phyloP scores from a whole-genome alignment of 2,797 vertebrate species.

The Bovichtus variegatus region DNA sequence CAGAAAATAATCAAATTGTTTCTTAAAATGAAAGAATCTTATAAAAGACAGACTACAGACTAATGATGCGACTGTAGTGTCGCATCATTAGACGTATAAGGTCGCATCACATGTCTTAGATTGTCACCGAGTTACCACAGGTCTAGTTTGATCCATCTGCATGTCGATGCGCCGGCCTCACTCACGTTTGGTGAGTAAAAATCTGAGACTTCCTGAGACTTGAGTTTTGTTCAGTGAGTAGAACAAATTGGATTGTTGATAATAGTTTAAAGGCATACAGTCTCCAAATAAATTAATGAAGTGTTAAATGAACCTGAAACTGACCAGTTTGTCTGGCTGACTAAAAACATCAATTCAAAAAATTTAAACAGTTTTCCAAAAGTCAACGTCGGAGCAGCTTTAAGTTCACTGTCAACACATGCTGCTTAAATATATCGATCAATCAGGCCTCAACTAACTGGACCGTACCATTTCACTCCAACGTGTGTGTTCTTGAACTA shows the following conservation, averaged over 20 bases:
- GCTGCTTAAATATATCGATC: neutral
- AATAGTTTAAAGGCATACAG: neutral
- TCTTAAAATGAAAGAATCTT: neutral
- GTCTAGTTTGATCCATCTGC: neutral
- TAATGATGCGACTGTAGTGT: too few relatives aligned
- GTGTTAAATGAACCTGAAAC: neutral
- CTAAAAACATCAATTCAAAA: too few relatives aligned
- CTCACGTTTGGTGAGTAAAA: too few relatives aligned
- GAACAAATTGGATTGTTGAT: neutral
- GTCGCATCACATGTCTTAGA: neutral
- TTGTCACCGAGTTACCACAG: neutral
- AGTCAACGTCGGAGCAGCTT: too few relatives aligned
- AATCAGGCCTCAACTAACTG: neutral
- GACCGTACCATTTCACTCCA: neutral
- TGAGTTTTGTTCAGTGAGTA: neutral
- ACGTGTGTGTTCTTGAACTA: too few relatives aligned
- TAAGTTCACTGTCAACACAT: neutral
- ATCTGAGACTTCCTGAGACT: too few relatives aligned
- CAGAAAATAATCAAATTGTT: neutral
- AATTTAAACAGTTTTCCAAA: too few relatives aligned
- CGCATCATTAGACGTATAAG: neutral
- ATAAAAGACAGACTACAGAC: neutral
- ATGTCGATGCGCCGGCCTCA: too few relatives aligned
- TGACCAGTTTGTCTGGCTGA: too few relatives aligned
- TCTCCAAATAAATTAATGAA: neutral